phyloP scores from a whole-genome alignment of 2,113 vertebrate genomes.

The Grus americana region DNA sequence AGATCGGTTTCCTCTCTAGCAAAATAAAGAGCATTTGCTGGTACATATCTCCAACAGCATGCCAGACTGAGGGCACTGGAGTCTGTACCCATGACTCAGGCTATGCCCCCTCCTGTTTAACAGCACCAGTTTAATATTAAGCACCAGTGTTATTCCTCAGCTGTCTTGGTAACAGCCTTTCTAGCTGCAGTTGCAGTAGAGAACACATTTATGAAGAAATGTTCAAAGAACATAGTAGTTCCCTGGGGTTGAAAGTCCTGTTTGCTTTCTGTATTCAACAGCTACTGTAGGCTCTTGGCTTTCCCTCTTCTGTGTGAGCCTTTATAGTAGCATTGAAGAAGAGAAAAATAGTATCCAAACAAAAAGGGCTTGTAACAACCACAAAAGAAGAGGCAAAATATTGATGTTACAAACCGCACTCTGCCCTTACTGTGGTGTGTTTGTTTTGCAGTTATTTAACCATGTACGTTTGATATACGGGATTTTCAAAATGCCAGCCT shows the following conservation, averaged over 20 bases:
- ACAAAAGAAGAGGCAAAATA: neutral
- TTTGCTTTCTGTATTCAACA: neutral
- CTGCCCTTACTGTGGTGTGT: neutral
- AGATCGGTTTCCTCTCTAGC: slow-evolving; percentile 4
- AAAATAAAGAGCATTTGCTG: neutral
- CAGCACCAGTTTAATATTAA: neutral
- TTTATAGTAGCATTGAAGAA: neutral
- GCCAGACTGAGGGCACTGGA: neutral
- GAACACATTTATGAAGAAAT: neutral
- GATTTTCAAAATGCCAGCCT: neutral
- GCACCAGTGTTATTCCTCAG: neutral
- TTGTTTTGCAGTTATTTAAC: slow-evolving; percentile 3
- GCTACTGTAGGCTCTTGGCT: neutral
- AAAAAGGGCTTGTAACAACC: neutral
- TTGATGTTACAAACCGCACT: neutral
- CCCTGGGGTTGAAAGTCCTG: neutral
- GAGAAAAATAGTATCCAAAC: neutral
- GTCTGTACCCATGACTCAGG: neutral
- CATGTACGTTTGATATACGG: neutral
- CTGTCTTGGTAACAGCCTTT: neutral
- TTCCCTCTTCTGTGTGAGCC: neutral
- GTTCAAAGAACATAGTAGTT: neutral
- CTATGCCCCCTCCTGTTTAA: neutral
- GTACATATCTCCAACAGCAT: neutral
- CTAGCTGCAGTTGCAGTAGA: neutral